Percentiles rank a stretch among this genome's conserved stretches.
Evolutionary conservation across 2,888 invertebrate genomes (phyloP).

Genomic region (Chironomus tentans): DNA sequence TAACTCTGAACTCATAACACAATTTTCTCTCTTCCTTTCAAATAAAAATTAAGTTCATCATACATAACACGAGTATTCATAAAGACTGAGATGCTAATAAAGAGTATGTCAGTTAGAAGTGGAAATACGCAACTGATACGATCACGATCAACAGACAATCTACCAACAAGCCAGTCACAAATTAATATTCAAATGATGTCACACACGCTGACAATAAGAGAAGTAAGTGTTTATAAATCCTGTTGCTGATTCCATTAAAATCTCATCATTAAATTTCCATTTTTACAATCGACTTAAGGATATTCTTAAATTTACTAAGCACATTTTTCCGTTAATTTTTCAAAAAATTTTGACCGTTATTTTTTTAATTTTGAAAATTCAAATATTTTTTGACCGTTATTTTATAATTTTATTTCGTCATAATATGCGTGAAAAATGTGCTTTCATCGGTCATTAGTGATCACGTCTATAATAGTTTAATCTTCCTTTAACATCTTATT

Average conservation of each 20-base stretch:
- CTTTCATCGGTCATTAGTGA: too few species aligned
- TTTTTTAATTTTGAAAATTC: not conserved
- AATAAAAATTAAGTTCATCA: slow-evolving; percentile 56
- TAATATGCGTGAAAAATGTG: too few species aligned
- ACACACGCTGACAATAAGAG: slow-evolving; percentile 83
- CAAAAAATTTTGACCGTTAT: not conserved
- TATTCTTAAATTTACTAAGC: not conserved
- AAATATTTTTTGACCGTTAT: too few species aligned
- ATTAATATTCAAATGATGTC: slow-evolving; percentile 94
- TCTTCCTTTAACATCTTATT: too few species aligned
- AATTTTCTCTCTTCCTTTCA: not conserved
- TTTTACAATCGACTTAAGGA: not conserved
- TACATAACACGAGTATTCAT: slow-evolving; percentile 89
- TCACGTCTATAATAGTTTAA: not conserved
- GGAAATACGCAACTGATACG: slow-evolving; percentile 65
- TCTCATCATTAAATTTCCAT: slow-evolving; percentile 28
- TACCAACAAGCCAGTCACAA: slow-evolving; percentile 86
- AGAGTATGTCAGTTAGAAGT: slow-evolving; percentile 72
- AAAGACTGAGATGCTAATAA: slow-evolving; percentile 89
- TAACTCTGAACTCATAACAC: too few species aligned
- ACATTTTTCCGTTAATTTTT: not conserved
- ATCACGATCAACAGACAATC: slow-evolving; percentile 80
- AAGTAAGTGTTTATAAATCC: slow-evolving; percentile 51
- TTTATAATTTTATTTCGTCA: too few species aligned
- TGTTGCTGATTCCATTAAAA: too few species aligned